Base-by-base conservation (phyloP, 2,797 vertebrate genomes). In the Ciconia nigra region DNA sequence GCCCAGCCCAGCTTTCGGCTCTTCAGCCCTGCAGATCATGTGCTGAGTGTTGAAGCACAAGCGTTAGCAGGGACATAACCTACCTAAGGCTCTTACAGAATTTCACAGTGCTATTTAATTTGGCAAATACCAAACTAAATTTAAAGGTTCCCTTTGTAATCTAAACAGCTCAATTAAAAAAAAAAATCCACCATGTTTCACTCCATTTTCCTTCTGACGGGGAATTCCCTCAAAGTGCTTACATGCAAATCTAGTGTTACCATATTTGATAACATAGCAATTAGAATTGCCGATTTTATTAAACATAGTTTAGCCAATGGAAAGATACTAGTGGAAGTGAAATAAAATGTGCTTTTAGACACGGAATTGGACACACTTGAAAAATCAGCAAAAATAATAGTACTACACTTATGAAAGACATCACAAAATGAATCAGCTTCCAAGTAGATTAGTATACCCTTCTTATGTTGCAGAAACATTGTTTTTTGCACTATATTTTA, bases 61-160 rank as follows among this genome's bases (percentile, higher is more conserved):
- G 59, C 4, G 3, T 20, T 5, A n/a, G 49, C 61, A 70, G 86
- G 86, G 69, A 28, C 29, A 8, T 0, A 20, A 63, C 61, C 74
- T 41, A 28, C 1, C 1, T 83, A 80, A 92, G 74, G 92, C 90
- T 95, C 82, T 80, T 24, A 26, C 46, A 85, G 46, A 59, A 73
- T 70, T 83, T 95, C 96, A 95, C 88, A 96, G 90, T 89, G 94
- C 69, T 94, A 2, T 80, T 90, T 67, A 15, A 72, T 69, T 44
- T 65, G 81, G 55, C 31, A 83, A 89, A 91, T 2, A 41, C 72
- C 76, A 91, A 93, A 91, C 9, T 10, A 33, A 52, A 87, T 18
- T 15, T 37, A 42, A 92, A 86, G 15, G 65, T 70, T 76, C 26
- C 20, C 41, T 92, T 44, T 73, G 65, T 49, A 72, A 78, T 21